These are phyloP conservation scores for Troilus luridus DNA, from an alignment of 2,888 invertebrate genomes.

Conservation along the genomic window DNA sequence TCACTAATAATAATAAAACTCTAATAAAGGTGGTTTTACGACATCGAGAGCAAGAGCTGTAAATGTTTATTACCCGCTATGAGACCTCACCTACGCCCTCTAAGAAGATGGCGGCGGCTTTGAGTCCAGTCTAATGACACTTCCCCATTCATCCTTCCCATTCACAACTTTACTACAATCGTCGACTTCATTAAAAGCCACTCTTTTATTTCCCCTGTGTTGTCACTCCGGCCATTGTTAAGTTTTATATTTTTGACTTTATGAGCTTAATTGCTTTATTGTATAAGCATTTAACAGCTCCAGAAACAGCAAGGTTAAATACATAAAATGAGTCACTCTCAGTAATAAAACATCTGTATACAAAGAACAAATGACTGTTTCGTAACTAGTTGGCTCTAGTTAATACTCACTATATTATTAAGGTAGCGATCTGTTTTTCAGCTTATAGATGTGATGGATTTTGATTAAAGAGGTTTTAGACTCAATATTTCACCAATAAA, in stretches of 20 bases:
- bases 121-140: neutral
- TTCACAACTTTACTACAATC: conserved; percentile 12
- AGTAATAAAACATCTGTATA: neutral
- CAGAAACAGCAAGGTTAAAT: neutral
- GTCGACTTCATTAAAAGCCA: neutral
- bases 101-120: neutral
- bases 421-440: too few relatives aligned
- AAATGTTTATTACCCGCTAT: neutral
- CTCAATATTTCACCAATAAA: too few relatives aligned
- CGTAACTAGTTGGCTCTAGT: too few relatives aligned
- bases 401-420: too few relatives aligned
- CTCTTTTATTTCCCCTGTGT: conserved; percentile 9
- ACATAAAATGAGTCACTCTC: neutral
- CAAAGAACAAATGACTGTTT: neutral
- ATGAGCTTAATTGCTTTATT: neutral
- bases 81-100: neutral
- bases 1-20: conserved; percentile 24
- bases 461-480: too few relatives aligned
- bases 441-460: too few relatives aligned
- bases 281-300: neutral
- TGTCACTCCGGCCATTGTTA: neutral
- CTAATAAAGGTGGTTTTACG: conserved; percentile 14
- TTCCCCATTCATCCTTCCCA: neutral
- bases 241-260: neutral
- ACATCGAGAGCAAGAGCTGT: conserved; percentile 3